Evolutionary conservation across 2,797 vertebrate genomes (phyloP).

Genomic region (Pipistrellus nathusii): DNA sequence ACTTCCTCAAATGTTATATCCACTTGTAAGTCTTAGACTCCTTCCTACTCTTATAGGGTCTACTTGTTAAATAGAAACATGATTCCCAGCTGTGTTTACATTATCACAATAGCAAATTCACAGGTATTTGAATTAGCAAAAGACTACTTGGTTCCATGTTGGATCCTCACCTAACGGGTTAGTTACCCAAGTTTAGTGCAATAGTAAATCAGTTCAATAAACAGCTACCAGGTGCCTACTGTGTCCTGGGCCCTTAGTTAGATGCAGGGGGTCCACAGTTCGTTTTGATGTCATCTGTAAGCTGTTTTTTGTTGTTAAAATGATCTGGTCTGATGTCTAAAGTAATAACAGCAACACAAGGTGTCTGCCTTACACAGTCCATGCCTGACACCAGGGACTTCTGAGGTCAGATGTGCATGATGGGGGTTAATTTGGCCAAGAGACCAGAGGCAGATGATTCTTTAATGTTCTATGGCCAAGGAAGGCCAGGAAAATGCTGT

Average conservation of each 20-base stretch:
- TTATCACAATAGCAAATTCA: neutral
- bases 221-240: neutral
- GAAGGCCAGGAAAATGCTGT: neutral
- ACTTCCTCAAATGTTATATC: neutral
- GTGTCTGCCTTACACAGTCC: neutral
- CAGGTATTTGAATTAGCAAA: neutral
- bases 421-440: neutral
- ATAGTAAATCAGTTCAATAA: neutral
- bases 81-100: neutral
- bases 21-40: neutral
- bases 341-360: neutral
- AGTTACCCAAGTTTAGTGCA: slow-evolving; percentile 1
- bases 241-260: neutral
- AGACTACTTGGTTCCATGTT: neutral
- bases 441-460: neutral
- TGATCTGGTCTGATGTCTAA: neutral
- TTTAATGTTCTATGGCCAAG: neutral
- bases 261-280: neutral
- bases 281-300: neutral
- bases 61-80: neutral
- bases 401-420: neutral
- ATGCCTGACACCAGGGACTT: neutral
- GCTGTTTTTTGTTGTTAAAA: neutral
- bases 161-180: neutral
- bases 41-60: neutral